Percentiles rank a stretch among this genome's conserved stretches.
These are phyloP conservation scores for Habrosyne pyritoides DNA, from an alignment of 2,888 invertebrate genomes.

Conservation along the genomic window DNA sequence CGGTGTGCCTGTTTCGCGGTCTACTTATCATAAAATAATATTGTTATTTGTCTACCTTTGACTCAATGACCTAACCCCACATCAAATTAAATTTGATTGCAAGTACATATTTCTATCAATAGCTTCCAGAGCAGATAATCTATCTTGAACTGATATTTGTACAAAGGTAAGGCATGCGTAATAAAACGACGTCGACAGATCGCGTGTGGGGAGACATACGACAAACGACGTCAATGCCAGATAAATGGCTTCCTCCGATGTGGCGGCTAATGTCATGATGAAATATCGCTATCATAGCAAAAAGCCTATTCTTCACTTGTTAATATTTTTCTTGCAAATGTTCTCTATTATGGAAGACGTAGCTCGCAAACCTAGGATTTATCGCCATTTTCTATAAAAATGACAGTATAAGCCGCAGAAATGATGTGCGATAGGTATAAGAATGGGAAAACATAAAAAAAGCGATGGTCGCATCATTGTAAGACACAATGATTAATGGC, in stretches of 20 bases:
- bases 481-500: conserved; percentile 33
- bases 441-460: conserved; percentile 8
- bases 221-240: conserved; percentile 31
- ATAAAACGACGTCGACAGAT: conserved; percentile 20
- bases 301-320: conserved; percentile 19
- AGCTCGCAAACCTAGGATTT: conserved; percentile 6
- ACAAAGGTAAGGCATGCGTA: background rate
- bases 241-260: conserved; percentile 40
- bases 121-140: background rate
- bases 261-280: conserved; percentile 31
- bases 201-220: conserved; percentile 19
- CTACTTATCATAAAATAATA: no score
- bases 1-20: no score
- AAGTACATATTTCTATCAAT: background rate
- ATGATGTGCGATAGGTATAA: background rate
- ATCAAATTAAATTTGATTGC: no score
- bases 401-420: background rate
- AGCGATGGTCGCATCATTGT: conserved; percentile 17
- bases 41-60: no score
- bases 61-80: no score
- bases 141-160: background rate
- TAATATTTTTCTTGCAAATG: conserved; percentile 14
- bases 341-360: conserved; percentile 12
- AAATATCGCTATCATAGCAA: conserved; percentile 32
- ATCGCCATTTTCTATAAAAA: background rate